Percentiles rank a stretch among this genome's conserved stretches.
These are phyloP conservation scores for Glaucopsyche alexis DNA, from an alignment of 2,888 invertebrate species.

Conservation along the genomic window DNA sequence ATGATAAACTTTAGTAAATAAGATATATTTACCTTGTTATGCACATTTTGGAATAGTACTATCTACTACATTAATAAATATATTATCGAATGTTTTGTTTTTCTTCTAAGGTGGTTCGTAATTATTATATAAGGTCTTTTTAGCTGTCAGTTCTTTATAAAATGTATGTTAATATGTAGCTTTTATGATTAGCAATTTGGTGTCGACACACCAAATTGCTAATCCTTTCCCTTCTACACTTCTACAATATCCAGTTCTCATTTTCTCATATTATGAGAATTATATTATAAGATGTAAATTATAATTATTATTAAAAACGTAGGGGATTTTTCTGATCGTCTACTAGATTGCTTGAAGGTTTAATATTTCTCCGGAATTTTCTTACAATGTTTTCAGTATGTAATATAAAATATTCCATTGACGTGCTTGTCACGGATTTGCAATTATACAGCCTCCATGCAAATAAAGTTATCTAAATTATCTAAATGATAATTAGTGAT, in stretches of 20 bases:
- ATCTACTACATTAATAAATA: not conserved
- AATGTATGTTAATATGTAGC: too few relatives aligned
- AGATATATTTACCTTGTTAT: conserved; percentile 20
- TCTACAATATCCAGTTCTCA: too few relatives aligned
- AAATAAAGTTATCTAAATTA: conserved; percentile 48
- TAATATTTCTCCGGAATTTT: not conserved
- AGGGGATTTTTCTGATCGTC: not conserved
- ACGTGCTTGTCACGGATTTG: conserved; percentile 32
- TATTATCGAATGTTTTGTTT: not conserved
- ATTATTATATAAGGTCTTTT: too few relatives aligned
- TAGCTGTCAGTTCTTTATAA: not conserved
- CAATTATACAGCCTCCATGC: conserved; percentile 26
- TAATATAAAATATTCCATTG: conserved; percentile 54
- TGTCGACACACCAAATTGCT: too few relatives aligned
- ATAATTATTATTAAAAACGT: too few relatives aligned
- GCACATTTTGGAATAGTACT: conserved; percentile 8
- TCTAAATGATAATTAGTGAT: conserved; percentile 42
- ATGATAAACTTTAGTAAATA: conserved; percentile 5
- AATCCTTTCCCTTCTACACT: too few relatives aligned
- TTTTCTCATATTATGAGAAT: too few relatives aligned
- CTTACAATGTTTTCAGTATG: conserved; percentile 38
- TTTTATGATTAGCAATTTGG: too few relatives aligned
- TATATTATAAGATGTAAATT: too few relatives aligned
- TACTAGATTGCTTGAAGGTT: not conserved
- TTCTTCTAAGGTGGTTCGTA: not conserved